phyloP scores from a whole-genome alignment of 2,797 vertebrate species.

The Myotis myotis region DNA sequence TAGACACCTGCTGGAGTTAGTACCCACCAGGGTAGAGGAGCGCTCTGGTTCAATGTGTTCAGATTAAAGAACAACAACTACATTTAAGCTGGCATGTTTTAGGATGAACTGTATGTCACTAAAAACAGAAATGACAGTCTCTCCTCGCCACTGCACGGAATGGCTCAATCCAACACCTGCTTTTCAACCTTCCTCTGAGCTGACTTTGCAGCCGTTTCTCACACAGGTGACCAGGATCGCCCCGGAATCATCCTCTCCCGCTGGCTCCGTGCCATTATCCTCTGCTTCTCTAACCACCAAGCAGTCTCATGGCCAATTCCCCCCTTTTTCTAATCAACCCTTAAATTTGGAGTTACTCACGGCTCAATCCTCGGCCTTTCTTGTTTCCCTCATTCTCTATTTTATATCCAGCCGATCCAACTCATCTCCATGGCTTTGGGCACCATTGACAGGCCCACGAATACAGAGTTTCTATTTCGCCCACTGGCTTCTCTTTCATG shows the following conservation, averaged over 20 bases:
- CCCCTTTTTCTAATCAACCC: not conserved
- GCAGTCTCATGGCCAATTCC: not conserved
- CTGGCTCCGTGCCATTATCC: not conserved
- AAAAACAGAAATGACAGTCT: not conserved
- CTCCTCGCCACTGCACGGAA: not conserved
- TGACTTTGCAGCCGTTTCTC: not conserved
- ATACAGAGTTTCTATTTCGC: not conserved
- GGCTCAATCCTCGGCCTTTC: not conserved
- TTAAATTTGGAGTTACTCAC: not conserved
- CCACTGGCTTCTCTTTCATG: not conserved
- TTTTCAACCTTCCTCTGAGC: not conserved
- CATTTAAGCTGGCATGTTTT: not conserved
- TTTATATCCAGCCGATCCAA: not conserved
- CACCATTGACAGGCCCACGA: not conserved
- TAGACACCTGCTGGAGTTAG: constrained; percentile 22
- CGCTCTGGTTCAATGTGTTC: not conserved
- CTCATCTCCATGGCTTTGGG: not conserved
- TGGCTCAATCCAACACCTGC: too few species aligned
- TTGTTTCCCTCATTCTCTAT: not conserved
- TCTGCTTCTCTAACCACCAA: not conserved
- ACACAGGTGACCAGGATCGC: not conserved
- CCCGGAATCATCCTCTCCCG: not conserved
- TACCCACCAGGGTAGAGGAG: not conserved
- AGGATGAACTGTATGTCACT: not conserved
- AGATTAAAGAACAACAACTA: not conserved